Base-by-base conservation (phyloP, 2,888 invertebrate genomes). In the Xiphydria camelus region DNA sequence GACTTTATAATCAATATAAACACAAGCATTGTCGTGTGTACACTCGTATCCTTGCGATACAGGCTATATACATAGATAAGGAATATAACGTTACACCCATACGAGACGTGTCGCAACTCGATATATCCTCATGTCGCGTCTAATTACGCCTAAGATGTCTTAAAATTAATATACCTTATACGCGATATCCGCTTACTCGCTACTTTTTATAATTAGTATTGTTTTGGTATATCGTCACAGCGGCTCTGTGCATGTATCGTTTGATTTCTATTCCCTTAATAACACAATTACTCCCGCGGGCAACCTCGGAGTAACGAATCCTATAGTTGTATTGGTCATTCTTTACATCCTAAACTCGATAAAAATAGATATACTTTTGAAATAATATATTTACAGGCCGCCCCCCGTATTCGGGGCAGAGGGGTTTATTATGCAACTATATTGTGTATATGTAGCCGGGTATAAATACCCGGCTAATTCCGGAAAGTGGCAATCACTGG, bases 181-280 rank as follows among this genome's bases (percentile, higher is more conserved):
- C n/a, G n/a, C n/a, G 14, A 29, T 29, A 15, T 29, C 29, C 14
- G 21, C 40, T 50, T 43, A 48, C 48, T 25, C 39, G 38, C 52
- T 53, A 53, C 46, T 45, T 45, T 37, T 50, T 59, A 58, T 42
- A 50, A 47, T 61, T 60, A 70, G 61, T 66, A 68, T 70, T 63
- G 67, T 70, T 74, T 74, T 74, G 72, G 74, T 74, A 73, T 73
- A 69, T 68, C 65, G 70, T 74, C 74, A 73, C 74, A 74, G 73
- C 73, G 65, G 64, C 61, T 69, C 69, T 67, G 67, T 70, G 63
- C 63, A 59, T 66, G 55, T 66, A 64, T 68, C 62, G 53, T 65
- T 67, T 69, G 62, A 69, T 72, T 65, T 61, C 62, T 63, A 64
- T 59, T 64, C 62, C 45, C 55, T 53, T 53, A 53, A 51, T 48